Evolutionary conservation across 2,113 vertebrate genomes (phyloP).

Genomic region (Crypturellus undulatus): DNA sequence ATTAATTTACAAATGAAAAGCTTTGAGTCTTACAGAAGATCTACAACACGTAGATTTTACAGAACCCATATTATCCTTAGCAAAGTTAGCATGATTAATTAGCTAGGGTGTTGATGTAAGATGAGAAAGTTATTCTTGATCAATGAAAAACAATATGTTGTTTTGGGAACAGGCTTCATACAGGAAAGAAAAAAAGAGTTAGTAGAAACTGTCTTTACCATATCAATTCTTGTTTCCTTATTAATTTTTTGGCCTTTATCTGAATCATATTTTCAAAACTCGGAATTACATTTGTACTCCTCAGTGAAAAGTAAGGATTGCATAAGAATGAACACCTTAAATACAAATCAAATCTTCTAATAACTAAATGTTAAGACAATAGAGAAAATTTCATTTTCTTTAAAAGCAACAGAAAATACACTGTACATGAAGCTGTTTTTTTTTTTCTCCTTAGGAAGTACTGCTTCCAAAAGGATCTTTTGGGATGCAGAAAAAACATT

Average conservation of each 20-base stretch:
- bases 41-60: not conserved
- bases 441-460: not conserved
- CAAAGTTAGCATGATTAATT: not conserved
- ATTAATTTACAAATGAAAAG: not conserved
- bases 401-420: not conserved
- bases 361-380: not conserved
- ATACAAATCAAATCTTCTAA: not conserved
- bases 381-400: not conserved
- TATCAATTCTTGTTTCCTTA: not conserved
- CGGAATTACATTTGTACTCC: not conserved
- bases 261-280: not conserved
- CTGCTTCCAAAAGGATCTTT: no score
- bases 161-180: not conserved
- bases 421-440: not conserved
- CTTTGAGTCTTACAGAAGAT: not conserved
- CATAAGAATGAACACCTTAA: not conserved
- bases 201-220: not conserved
- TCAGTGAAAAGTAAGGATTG: not conserved
- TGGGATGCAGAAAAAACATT: not conserved
- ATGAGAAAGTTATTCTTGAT: not conserved
- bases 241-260: not conserved
- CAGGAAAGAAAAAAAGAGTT: not conserved
- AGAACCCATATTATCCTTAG: not conserved
- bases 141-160: not conserved
- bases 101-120: no score